Base-by-base conservation (phyloP, 2,888 invertebrate species). In the Electrophaes corylata region DNA sequence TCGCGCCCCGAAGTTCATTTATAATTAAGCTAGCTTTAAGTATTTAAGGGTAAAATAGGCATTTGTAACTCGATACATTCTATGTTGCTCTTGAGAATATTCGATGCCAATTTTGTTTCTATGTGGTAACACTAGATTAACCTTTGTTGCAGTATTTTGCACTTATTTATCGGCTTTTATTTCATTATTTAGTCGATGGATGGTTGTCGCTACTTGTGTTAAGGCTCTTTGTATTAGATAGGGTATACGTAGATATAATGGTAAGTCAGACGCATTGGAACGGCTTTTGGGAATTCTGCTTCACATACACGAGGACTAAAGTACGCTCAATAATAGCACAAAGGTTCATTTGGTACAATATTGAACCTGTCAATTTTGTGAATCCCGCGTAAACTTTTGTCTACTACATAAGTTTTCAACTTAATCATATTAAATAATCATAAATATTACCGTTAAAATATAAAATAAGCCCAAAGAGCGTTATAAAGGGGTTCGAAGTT, bases 201-300 rank as follows among this genome's bases (percentile, higher is more conserved):
- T 78, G 83, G 77, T 79, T 84, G 84, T 84, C 77, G 76, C 78
- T 81, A 43, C 18, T 80, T 69, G 72, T 75, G 77, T 78, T 84
- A 86, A 86, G 85, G 87, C 81, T 84, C 80, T 79, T 79, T 74
- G 78, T 87, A 82, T 80, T 90, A 90, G 90, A 86, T 89, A 90
- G 88, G 86, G 79, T 84, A 79, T 84, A 78, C 81, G 77, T 86
- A 90, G 89, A 79, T 86, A 87, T 88, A 85, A 59, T 33, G 76
- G 70, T 84, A 79, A 84, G 81, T 79, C 81, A 77, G 80, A 75
- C 76, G 73, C 74, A 72, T 70, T 72, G 61, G 67, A 72, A 72
- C 67, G 70, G 41, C 26, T 23, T 41, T 41, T 19, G 20, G 72
- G 31, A 53, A 29, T 29, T 10, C 57, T 44, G 45, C 46, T 48